Base-by-base conservation (phyloP, 2,113 vertebrate genomes). In the Polypterus senegalus region DNA sequence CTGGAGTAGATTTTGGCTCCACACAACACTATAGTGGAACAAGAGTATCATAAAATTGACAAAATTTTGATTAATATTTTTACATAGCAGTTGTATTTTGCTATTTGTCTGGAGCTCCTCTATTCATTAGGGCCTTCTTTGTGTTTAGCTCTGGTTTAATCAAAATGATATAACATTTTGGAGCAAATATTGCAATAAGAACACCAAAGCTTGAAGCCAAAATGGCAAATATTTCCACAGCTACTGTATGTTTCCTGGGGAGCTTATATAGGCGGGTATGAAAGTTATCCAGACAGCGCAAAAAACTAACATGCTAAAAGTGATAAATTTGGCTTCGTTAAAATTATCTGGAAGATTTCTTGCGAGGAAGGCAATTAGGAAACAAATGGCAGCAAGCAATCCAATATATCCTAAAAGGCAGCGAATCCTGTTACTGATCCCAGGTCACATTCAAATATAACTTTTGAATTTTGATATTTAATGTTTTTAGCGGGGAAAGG, bases 301-400 rank as follows among this genome's bases (percentile, higher is more conserved):
- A 62, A 84, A 84, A 10, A 83, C 80, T 48, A 86, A 58, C 83
- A 86, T 84, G 61, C 81, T 84, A 62, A 80, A 79, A 44, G 78
- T 80, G 56, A 80, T 80, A 55, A 76, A 80, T 55, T 76, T 80
- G 60, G 76, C 78, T 44, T 80, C 78, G n/a, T 80, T 80, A 63
- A 80, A 80, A 58, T 64, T 74, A 57, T 77, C 74, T 27, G 78
- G 78, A 44, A 78, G 69, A 6, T 73, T 76, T 43, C 78, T 64
- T 5, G 78, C 73, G 43, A 76, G 54, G 46, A 80, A 76, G 1
- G 78, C 76, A 46, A 77, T 45, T n/a, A 76, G 6, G 48, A 79
- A 77, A 51, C 77, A 74, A 43, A 74, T 45, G 5, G 57, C 60
- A 6, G 73, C 73, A 9, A 79, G 55, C 3, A 79, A 61, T 2